Conservation (phyloP, 1,140 invertebrate species). For the Tyrophagus putrescentiae region DNA sequence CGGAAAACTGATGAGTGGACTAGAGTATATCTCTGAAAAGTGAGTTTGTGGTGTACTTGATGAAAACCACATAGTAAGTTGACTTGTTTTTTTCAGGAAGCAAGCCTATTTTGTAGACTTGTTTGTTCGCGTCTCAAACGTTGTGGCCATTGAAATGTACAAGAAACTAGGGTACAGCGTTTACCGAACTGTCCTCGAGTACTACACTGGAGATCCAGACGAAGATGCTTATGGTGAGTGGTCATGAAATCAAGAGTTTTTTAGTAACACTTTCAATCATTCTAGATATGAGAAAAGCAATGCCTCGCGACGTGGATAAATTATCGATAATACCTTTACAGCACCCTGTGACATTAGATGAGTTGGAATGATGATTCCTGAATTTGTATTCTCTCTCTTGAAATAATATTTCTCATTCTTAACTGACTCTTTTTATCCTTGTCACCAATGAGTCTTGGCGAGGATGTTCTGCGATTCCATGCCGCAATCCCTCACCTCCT, state of each 20-base stretch:
- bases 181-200: constrained; percentile 86
- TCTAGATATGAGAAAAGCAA: constrained; percentile 93
- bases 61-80: neutral
- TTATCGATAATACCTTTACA: constrained; percentile 82
- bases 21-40: constrained; percentile 93
- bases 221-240: constrained; percentile 91
- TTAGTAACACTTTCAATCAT: constrained; percentile 13
- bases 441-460: too few species aligned
- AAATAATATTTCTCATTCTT: too few species aligned
- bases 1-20: constrained; percentile 77
- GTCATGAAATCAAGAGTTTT: constrained; percentile 19
- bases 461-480: too few species aligned
- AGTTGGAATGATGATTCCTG: constrained; percentile 80
- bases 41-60: constrained; percentile 35
- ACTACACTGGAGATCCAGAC: constrained; percentile 91
- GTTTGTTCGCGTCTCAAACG: constrained; percentile 93
- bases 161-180: constrained; percentile 90
- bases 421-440: too few species aligned
- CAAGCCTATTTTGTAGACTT: constrained; percentile 94
- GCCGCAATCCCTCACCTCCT: too few species aligned
- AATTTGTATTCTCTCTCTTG: too few species aligned
- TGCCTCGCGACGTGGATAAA: constrained; percentile 76
- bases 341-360: constrained; percentile 86
- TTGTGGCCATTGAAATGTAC: constrained; percentile 95
- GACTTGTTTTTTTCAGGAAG: constrained; percentile 51